Percentiles rank a stretch among this genome's conserved stretches.
Conservation (phyloP, 2,113 vertebrate genomes). For the rat (Rattus norvegicus) region DNA sequence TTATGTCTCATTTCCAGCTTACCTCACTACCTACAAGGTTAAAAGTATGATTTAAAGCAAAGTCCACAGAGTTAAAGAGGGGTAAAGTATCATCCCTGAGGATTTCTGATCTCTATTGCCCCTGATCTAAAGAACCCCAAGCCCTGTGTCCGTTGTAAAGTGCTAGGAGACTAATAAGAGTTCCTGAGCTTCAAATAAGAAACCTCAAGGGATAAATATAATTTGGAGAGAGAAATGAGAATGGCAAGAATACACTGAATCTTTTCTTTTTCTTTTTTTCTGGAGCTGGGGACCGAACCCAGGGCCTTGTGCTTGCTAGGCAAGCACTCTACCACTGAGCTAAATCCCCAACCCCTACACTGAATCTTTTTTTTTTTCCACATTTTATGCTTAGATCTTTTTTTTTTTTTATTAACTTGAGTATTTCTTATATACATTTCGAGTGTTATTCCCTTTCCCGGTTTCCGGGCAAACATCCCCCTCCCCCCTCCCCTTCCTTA, state of each 20-base stretch:
- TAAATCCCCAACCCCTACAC: too few species aligned
- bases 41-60: background rate
- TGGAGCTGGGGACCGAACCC: too few species aligned
- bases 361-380: too few species aligned
- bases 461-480: too few species aligned
- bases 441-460: too few species aligned
- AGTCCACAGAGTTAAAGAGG: background rate
- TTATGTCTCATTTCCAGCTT: background rate
- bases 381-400: too few species aligned
- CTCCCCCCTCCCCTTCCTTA: too few species aligned
- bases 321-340: too few species aligned
- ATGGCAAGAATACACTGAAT: background rate
- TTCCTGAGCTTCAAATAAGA: slow-evolving; percentile 8
- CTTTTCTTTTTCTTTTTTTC: background rate
- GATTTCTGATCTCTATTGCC: background rate
- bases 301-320: too few species aligned
- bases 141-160: background rate
- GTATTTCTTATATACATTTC: too few species aligned
- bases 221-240: background rate
- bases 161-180: background rate
- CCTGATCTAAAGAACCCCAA: background rate
- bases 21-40: background rate
- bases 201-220: background rate
- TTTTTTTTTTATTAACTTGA: too few species aligned
- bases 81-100: background rate